phyloP scores from a whole-genome alignment of 1,140 invertebrate species.

The Steinernema feltiae region DNA sequence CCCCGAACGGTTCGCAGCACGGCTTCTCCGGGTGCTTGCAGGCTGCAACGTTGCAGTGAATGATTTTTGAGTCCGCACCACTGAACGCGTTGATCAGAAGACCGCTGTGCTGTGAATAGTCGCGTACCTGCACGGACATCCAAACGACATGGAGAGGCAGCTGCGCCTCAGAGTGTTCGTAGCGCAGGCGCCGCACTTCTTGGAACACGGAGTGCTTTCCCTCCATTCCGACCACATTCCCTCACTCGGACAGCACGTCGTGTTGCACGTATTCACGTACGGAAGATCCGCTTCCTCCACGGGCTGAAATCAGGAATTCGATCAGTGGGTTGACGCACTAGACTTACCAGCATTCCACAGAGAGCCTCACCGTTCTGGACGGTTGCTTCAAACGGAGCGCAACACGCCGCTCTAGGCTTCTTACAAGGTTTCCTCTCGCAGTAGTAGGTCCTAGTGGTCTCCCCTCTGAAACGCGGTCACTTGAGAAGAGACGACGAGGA shows the following conservation, averaged over 20 bases:
- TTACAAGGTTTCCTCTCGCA: background rate
- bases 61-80: background rate
- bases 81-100: too few species aligned
- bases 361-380: background rate
- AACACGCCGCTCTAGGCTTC: background rate
- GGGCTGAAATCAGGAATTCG: background rate
- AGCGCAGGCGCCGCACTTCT: background rate
- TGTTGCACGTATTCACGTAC: background rate
- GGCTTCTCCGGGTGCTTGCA: background rate
- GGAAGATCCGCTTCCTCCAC: background rate
- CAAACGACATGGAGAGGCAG: background rate
- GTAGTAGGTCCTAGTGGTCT: background rate
- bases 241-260: background rate
- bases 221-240: background rate
- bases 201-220: background rate
- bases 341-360: background rate
- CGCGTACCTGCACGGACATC: constrained; percentile 7
- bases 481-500: too few species aligned
- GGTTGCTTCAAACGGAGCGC: background rate
- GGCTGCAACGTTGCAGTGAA: background rate
- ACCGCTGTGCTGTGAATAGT: too few species aligned
- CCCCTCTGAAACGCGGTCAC: too few species aligned
- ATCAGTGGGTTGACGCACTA: background rate
- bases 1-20: background rate
- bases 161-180: background rate